A percentile compares a stretch with the other conserved stretches of the same genome.
Conservation (phyloP, 2,888 invertebrate species). For the Lepidocyrtinus sp. region DNA sequence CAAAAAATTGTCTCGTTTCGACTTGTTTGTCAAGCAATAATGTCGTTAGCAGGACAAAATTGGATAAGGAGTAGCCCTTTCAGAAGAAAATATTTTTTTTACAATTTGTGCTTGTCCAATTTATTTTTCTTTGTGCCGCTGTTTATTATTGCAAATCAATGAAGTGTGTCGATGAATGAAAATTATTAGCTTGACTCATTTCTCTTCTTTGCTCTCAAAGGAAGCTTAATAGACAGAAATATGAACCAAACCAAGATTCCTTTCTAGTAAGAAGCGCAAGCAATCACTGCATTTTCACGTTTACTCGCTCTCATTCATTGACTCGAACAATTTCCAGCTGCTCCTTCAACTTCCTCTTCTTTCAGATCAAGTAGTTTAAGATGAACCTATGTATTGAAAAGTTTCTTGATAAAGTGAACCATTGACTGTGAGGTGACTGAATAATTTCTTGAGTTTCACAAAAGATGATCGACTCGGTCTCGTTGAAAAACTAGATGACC, state of each 20-base stretch:
- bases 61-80: conserved; percentile 6
- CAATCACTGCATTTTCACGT: neutral
- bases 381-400: neutral
- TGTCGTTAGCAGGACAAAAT: conserved; percentile 5
- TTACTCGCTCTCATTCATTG: neutral
- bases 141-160: conserved; percentile 45
- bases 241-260: no score
- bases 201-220: conserved; percentile 23
- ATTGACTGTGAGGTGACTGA: conserved; percentile 41
- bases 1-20: conserved; percentile 22
- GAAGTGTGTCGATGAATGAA: conserved; percentile 49
- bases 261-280: no score
- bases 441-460: conserved; percentile 53
- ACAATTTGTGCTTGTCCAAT: neutral
- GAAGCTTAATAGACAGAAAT: neutral
- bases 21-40: neutral
- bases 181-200: conserved; percentile 54
- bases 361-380: conserved; percentile 13
- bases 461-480: conserved; percentile 8
- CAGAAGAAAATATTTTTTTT: neutral
- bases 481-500: neutral
- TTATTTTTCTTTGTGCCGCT: neutral
- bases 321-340: conserved; percentile 26
- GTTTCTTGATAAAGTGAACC: conserved; percentile 10
- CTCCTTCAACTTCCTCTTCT: conserved; percentile 28